phyloP scores from a whole-genome alignment of 2,113 vertebrate species.

The Carollia perspicillata region DNA sequence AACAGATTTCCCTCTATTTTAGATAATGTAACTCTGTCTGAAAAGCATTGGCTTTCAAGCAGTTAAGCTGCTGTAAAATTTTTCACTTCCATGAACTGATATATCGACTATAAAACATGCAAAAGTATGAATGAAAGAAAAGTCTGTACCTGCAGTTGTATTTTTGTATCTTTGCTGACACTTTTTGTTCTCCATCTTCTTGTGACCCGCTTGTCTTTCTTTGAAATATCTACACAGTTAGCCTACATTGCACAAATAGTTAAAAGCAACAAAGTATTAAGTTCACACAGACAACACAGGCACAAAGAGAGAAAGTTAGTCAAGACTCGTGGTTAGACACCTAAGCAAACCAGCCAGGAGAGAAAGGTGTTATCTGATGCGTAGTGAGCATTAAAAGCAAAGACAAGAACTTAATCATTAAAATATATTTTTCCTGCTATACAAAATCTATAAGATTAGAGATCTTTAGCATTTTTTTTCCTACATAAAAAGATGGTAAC shows the following conservation, averaged over 20 bases:
- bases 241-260: conserved; percentile 91
- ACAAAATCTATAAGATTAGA: not conserved
- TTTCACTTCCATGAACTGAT: not conserved
- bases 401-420: not conserved
- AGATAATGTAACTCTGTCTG: not conserved
- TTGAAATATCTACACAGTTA: conserved; percentile 99
- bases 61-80: not conserved
- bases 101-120: not conserved
- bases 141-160: conserved; percentile 96
- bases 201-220: conserved; percentile 99
- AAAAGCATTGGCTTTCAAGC: not conserved
- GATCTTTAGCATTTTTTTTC: not conserved
- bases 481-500: not conserved
- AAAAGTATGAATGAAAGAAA: conserved; percentile 27
- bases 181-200: conserved; percentile 99
- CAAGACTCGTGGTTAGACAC: conserved; percentile 68
- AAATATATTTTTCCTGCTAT: not conserved
- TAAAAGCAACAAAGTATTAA: conserved; percentile 87
- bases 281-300: conserved; percentile 78
- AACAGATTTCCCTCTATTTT: conserved; percentile 3
- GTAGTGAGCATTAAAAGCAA: not conserved
- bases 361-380: not conserved
- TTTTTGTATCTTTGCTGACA: conserved; percentile 99
- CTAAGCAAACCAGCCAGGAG: conserved; percentile 48
- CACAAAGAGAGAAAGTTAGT: conserved; percentile 78